Base-by-base conservation (phyloP, 2,113 vertebrate species). In the Onychorhynchus coronatus region DNA sequence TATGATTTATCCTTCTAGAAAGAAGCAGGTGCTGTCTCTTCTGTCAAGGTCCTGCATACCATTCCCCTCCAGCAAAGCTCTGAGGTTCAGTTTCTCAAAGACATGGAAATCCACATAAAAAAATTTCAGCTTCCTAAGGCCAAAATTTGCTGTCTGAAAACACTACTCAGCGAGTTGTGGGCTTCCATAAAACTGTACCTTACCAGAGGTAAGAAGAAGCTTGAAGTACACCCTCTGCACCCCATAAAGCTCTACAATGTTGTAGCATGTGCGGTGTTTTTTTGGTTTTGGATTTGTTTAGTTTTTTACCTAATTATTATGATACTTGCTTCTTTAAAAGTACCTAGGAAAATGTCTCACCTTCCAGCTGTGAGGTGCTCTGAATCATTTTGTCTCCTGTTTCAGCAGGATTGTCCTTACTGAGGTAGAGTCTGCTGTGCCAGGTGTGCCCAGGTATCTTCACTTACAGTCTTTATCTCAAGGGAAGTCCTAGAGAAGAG, bases 81-180 rank as follows among this genome's bases (percentile, higher is more conserved):
- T 37, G 71, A 88, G n/a, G 16, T n/a, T 89, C 19, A 35, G 35
- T 75, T 91, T 79, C 70, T 85, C 49, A 91, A 82, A 78, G 44
- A 35, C 23, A 19, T 2, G 52, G 62, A 82, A 82, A 91, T 50
- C 7, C 41, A 41, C 31, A n/a, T n/a, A 42, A 63, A 86, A 82
- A 44, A 77, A 15, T 18, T 44, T 84, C 39, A 20, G 33, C 24
- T 21, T 88, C 37, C n/a, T 62, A 24, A 66, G 46, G 61, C 44
- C 49, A 35, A 78, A 65, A 46, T 70, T 74, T 73, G 15, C 61
- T 74, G 8, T 65, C 55, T 86, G 85, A 78, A 80, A 70, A 6
- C 11, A 24, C 5, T 78, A 2, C 70, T 92, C n/a, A 73, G 13
- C 0, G 1, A 68, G 18, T 14, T 0, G 1, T 27, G 19, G 24